Conservation (phyloP, 2,888 invertebrate species). For the Lycocerus yunnanus region DNA sequence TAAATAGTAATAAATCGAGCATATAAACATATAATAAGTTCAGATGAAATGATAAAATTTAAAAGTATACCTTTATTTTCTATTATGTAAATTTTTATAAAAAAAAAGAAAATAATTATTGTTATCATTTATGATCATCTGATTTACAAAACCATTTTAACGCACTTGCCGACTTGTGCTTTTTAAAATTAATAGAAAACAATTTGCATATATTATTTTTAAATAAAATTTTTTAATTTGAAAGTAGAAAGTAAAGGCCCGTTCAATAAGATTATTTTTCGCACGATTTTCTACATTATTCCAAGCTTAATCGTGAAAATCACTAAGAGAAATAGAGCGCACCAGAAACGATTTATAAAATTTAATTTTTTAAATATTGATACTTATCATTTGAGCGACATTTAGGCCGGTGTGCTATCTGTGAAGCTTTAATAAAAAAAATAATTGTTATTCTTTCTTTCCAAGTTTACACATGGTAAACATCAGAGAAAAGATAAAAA, state of each 20-base stretch:
- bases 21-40: no score
- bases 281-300: not conserved
- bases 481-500: conserved; percentile 7
- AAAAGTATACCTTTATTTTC: no score
- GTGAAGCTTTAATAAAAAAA: not conserved
- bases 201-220: not conserved
- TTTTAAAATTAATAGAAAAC: not conserved
- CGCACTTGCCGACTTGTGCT: not conserved
- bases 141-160: not conserved
- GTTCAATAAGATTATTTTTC: conserved; percentile 17
- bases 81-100: no score
- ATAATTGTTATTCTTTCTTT: not conserved
- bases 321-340: not conserved
- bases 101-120: no score
- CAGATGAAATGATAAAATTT: no score
- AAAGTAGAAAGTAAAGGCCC: conserved; percentile 14
- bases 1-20: no score
- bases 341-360: not conserved
- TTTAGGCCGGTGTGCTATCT: not conserved
- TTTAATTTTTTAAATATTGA: not conserved
- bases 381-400: not conserved
- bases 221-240: not conserved
- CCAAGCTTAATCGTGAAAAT: not conserved
- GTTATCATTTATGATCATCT: not conserved
- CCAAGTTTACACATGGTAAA: not conserved